Conservation (phyloP, 2,888 invertebrate genomes). For the Timema cristinae region DNA sequence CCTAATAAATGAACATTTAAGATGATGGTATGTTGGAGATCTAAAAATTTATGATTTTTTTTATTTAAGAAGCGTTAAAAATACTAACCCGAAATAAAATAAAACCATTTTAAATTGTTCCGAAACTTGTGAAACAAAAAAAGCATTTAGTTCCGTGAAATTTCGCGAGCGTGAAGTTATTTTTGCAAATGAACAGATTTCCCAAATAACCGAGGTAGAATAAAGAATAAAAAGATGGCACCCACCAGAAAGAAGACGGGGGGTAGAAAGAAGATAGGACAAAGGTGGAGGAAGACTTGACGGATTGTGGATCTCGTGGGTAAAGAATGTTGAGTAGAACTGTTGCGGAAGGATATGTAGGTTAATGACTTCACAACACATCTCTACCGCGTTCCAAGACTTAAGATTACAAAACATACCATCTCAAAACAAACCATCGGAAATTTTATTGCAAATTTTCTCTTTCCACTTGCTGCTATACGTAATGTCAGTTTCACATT, state of each 20-base stretch:
- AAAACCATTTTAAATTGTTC: too few relatives aligned
- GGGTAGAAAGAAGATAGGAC: neutral
- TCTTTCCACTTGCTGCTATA: too few relatives aligned
- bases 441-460: too few relatives aligned
- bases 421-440: too few relatives aligned
- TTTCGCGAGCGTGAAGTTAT: neutral
- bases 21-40: too few relatives aligned
- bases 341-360: slow-evolving; percentile 11
- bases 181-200: slow-evolving; percentile 11
- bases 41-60: too few relatives aligned
- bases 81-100: too few relatives aligned
- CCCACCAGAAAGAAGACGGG: neutral
- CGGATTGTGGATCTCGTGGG: neutral
- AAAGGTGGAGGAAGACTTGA: neutral
- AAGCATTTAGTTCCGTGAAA: neutral
- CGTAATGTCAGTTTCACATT: too few relatives aligned
- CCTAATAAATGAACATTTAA: too few relatives aligned
- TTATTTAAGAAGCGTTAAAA: too few relatives aligned
- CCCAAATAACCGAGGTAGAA: neutral
- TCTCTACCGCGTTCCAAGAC: neutral
- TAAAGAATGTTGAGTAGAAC: neutral
- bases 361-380: slow-evolving; percentile 15
- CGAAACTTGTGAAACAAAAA: neutral
- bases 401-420: too few relatives aligned
- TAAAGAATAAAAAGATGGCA: neutral